These are phyloP conservation scores for Strigops habroptila DNA, from an alignment of 2,113 vertebrate genomes.

Conservation along the genomic window DNA sequence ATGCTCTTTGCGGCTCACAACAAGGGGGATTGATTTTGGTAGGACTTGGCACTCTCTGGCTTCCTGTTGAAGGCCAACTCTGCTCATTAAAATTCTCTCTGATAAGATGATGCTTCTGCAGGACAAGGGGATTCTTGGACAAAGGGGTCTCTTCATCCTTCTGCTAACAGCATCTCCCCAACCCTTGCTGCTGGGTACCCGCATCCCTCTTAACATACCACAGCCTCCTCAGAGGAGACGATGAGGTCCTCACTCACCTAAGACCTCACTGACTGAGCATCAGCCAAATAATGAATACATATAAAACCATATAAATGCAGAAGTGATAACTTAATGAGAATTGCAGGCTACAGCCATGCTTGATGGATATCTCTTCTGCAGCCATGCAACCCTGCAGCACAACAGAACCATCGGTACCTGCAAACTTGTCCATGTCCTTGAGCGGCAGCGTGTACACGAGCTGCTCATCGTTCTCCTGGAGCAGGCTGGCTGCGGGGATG, in stretches of 20 bases:
- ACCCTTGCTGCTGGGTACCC: background rate
- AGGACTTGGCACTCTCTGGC: background rate
- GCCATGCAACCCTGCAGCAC: background rate
- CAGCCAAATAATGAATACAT: rapidly evolving
- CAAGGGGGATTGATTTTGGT: rapidly evolving
- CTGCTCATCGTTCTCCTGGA: slow-evolving; percentile 84
- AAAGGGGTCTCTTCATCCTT: background rate
- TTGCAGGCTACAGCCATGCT: rapidly evolving
- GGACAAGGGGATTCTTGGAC: background rate
- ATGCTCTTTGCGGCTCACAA: background rate
- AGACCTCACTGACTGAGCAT: background rate
- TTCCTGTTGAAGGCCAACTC: background rate
- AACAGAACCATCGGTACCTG: slow-evolving; percentile 70
- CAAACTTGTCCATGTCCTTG: slow-evolving; percentile 88
- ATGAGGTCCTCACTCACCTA: rapidly evolving
- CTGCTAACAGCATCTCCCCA: background rate
- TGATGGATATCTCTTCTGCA: rapidly evolving
- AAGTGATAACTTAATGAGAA: rapidly evolving
- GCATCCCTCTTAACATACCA: background rate
- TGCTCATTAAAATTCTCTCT: background rate
- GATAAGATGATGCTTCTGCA: background rate
- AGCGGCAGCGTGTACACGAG: slow-evolving; percentile 90
- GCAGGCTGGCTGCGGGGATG: slow-evolving; percentile 81
- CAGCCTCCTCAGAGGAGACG: background rate
- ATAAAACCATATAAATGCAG: rapidly evolving